These are phyloP conservation scores for Ianthella basta DNA, from an alignment of 37 sponge, comb jelly and placozoan species.

Conservation along the genomic window DNA sequence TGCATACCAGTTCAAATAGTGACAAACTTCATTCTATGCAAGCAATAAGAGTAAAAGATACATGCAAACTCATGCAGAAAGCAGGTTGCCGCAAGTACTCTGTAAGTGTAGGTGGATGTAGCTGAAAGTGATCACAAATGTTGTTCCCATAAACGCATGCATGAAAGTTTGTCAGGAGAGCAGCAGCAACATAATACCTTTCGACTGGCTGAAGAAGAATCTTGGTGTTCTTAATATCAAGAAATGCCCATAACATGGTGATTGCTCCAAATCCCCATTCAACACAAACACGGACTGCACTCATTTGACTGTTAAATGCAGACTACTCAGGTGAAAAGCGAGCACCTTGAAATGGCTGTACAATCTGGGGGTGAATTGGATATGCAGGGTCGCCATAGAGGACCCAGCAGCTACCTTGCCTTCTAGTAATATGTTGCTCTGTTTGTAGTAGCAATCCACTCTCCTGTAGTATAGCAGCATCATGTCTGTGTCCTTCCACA, in stretches of 20 bases:
- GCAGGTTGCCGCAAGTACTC: no score
- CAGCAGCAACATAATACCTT: not conserved
- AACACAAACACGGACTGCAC: not conserved
- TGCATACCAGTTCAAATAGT: no score
- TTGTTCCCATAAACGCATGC: no score
- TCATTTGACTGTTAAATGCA: not conserved
- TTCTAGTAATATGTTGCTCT: no score
- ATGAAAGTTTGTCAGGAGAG: not conserved
- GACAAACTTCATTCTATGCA: no score
- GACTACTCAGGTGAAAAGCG: not conserved
- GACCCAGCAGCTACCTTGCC: no score
- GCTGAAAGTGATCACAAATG: no score
- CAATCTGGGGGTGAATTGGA: not conserved
- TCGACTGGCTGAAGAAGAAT: not conserved
- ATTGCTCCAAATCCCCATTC: not conserved
- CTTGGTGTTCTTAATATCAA: not conserved
- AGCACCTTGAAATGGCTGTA: not conserved
- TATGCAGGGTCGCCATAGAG: constrained; percentile 1
- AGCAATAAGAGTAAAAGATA: no score
- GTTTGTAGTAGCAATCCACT: no score
- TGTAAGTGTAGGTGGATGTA: no score
- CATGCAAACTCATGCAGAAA: no score
- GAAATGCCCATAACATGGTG: not conserved
- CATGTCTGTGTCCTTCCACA: not conserved
- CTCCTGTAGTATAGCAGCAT: constrained; percentile 9